Conservation (phyloP, 1,140 invertebrate genomes). For the Lamellibrachia luymesi region DNA sequence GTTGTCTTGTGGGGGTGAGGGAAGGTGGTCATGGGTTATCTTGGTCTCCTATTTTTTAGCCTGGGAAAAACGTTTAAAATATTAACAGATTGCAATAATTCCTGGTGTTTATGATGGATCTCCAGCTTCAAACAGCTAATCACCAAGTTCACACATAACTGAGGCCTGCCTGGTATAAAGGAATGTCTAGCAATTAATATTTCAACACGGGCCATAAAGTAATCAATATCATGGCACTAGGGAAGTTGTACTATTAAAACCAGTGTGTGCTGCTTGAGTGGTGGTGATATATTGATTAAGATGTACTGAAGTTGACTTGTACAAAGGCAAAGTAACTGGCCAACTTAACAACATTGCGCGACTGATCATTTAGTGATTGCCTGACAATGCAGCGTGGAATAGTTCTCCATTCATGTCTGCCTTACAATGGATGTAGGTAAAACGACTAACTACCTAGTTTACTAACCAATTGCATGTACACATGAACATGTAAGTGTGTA, state of each 20-base stretch:
- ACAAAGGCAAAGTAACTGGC: neutral
- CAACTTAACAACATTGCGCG: neutral
- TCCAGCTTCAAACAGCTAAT: neutral
- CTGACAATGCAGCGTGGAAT: neutral
- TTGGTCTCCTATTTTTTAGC: too few relatives aligned
- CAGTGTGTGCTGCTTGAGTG: neutral
- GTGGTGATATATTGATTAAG: neutral
- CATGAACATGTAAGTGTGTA: neutral
- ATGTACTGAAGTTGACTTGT: neutral
- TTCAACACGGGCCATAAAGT: neutral
- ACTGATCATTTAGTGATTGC: neutral
- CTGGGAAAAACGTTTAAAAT: too few relatives aligned
- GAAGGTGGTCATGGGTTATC: too few relatives aligned
- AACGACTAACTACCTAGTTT: neutral
- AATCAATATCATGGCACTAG: neutral
- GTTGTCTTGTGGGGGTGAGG: too few relatives aligned
- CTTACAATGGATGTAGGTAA: neutral
- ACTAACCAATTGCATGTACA: neutral
- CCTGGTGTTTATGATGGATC: neutral
- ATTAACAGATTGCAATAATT: neutral
- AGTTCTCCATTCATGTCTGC: neutral
- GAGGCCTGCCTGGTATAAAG: neutral
- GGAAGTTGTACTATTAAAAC: neutral
- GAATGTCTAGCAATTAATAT: neutral
- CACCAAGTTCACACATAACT: neutral